phyloP scores from a whole-genome alignment of 2,888 invertebrate genomes.

The Lucinisca nassula region DNA sequence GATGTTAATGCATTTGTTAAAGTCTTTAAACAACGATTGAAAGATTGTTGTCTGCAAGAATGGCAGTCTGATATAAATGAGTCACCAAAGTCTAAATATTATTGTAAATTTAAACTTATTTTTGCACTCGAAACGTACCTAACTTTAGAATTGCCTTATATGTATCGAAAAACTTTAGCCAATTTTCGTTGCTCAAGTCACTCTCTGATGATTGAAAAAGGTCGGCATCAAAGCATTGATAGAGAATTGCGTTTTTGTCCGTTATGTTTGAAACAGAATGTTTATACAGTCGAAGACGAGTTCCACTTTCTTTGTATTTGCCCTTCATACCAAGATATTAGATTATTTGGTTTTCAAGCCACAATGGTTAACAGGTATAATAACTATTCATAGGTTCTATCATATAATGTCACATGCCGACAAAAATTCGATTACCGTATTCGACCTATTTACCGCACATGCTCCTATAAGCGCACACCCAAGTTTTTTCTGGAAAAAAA shows the following conservation, averaged over 20 bases:
- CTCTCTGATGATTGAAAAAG: background rate
- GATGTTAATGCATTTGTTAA: background rate
- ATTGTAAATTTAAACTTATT: background rate
- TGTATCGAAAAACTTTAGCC: background rate
- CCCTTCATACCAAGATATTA: background rate
- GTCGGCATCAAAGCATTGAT: background rate
- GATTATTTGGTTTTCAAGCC: background rate
- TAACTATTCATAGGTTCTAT: background rate
- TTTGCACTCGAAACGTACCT: background rate
- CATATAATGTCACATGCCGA: background rate
- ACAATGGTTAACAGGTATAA: background rate
- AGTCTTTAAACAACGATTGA: background rate
- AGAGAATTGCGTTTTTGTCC: background rate
- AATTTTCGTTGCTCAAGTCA: background rate
- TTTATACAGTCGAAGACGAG: background rate
- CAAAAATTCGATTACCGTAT: background rate
- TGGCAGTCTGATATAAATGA: background rate
- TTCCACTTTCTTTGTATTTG: background rate
- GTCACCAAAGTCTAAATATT: background rate
- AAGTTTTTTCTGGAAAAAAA: no score
- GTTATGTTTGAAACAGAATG: background rate
- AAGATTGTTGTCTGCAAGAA: background rate
- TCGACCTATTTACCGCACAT: no score
- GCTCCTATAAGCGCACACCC: no score
- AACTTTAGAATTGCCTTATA: background rate